Evolutionary conservation across 2,888 invertebrate species (phyloP), one percentile per base, ranked within the genome.

Genomic region (Saturnia japonica): DNA sequence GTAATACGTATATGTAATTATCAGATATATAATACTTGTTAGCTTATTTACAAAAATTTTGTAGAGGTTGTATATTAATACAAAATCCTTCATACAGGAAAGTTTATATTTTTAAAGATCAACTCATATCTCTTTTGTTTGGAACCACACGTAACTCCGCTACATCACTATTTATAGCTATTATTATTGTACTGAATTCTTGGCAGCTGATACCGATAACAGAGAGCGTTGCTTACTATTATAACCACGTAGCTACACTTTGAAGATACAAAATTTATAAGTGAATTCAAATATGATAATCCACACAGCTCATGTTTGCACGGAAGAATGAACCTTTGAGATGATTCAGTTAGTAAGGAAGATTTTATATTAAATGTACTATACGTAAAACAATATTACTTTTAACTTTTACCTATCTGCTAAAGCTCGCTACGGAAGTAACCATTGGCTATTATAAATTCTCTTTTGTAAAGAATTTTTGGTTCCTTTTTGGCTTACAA

Each of bases 161-260:
- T 60, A 60, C 28, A 60, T 25, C 57, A 28, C 28, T 60, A 60
- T 12, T 0, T 14, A 28, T 42, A 68, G 1, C 22, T 8, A 54
- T 45, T 68, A n/a, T 22, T 57, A 47, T 14, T 47, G n/a, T 57
- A 47, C 25, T 47, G n/a, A 40, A 57, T 68, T 68, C 68, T 68
- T 68, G 68, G 68, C 68, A 57, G n/a, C 40, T 54, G 54, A 64
- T 40, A 34, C 40, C 64, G 40, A 40, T 34, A 57, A 40, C 40
- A n/a, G 19, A 34, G 64, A 40, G n/a, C 9, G 3, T 40, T 40
- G 7, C 19, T 64, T 64, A 64, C 11, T 40, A 64, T 64, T 9
- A 40, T 40, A 64, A 7, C 64, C 64, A 64, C 64, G 64, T 40
- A 40, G n/a, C n/a, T n/a, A 19, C 40, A 40, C 64, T 64, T 64